Conservation (phyloP, 1,140 invertebrate genomes). For the Neodiprion lecontei region DNA sequence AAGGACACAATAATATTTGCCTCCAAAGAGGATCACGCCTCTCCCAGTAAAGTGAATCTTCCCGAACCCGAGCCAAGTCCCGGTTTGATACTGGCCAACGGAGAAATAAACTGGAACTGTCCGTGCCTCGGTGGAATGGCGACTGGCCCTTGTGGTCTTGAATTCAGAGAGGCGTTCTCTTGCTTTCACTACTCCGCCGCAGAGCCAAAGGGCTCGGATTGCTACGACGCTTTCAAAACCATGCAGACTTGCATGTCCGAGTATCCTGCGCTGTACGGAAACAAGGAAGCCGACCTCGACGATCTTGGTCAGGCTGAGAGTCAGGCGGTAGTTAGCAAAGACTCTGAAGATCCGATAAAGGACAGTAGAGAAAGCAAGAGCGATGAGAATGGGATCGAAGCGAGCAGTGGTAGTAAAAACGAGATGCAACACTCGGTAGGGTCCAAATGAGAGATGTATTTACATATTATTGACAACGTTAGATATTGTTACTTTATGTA, state of each 20-base stretch:
- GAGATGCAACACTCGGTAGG: constrained; percentile 15
- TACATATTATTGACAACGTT: neutral
- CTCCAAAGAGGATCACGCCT: constrained; percentile 78
- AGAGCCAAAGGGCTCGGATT: constrained; percentile 88
- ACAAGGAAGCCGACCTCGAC: constrained; percentile 54
- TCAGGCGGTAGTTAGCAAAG: constrained; percentile 10
- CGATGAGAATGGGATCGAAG: constrained; percentile 30
- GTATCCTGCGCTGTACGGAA: constrained; percentile 88
- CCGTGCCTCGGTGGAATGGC: constrained; percentile 96
- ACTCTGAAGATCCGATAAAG: constrained; percentile 16
- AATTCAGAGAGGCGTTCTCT: constrained; percentile 92
- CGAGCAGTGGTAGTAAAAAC: constrained; percentile 25
- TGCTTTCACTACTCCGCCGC: constrained; percentile 89
- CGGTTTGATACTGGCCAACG: constrained; percentile 85
- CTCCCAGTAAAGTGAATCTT: constrained; percentile 75
- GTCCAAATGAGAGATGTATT: neutral
- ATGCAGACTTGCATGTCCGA: constrained; percentile 94
- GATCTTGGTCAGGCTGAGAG: constrained; percentile 65
- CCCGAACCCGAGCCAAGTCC: constrained; percentile 76
- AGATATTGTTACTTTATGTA: too few species aligned
- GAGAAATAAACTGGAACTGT: constrained; percentile 96
- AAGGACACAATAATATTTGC: constrained; percentile 89
- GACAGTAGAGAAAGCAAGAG: constrained; percentile 18
- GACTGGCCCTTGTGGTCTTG: constrained; percentile 90
- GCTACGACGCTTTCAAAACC: constrained; percentile 85